A percentile compares a stretch with the other conserved stretches of the same genome.
Evolutionary conservation across 2,113 vertebrate genomes (phyloP).

Genomic region (Parus major): DNA sequence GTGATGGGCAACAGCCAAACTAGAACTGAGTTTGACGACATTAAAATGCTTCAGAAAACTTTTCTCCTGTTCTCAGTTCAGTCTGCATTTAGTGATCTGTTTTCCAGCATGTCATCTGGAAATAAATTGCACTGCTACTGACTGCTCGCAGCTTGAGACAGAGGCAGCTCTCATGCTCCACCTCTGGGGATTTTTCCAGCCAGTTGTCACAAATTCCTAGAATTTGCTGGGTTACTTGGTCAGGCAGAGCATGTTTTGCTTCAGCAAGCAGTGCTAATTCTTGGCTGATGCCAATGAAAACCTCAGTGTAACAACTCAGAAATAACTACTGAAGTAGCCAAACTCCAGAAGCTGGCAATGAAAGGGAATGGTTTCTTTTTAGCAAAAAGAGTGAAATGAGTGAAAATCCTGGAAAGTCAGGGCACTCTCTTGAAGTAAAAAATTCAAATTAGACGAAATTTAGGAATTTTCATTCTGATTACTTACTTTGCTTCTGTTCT

Average conservation of each 20-base stretch:
- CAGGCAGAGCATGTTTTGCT: background rate
- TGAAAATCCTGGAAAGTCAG: background rate
- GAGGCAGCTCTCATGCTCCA: background rate
- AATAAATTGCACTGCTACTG: background rate
- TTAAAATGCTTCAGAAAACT: background rate
- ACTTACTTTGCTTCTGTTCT: background rate
- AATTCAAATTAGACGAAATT: fast-evolving
- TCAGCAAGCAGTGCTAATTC: background rate
- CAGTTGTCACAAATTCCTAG: background rate
- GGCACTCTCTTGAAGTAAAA: background rate
- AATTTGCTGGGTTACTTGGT: background rate
- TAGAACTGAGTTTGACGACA: background rate
- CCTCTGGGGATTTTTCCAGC: background rate
- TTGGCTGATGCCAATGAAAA: background rate
- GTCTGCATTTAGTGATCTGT: background rate
- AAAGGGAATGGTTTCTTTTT: background rate
- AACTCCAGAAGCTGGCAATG: background rate
- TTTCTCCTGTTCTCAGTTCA: background rate
- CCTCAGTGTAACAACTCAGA: background rate
- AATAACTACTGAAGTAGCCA: background rate
- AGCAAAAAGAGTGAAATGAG: background rate
- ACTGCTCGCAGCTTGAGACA: background rate
- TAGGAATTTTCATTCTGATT: background rate
- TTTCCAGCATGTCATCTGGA: background rate
- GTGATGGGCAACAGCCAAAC: background rate